Percentiles rank a stretch among this genome's conserved stretches.
phyloP scores from a whole-genome alignment of 2,797 vertebrate species.

The Scolopax bukidnonensis region DNA sequence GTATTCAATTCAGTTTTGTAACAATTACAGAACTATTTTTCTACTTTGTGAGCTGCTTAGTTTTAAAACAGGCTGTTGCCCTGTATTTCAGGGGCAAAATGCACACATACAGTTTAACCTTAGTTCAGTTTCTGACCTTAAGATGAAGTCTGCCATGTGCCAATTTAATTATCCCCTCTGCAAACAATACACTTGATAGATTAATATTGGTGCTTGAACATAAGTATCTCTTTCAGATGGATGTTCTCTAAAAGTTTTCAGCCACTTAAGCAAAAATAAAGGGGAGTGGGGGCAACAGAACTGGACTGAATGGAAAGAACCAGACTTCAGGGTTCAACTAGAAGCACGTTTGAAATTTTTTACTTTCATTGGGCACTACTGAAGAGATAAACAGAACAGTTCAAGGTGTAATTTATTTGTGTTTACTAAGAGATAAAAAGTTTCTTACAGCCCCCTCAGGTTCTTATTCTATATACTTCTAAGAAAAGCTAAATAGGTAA shows the following conservation, averaged over 20 bases:
- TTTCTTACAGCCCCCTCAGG: background rate
- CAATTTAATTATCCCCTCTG: background rate
- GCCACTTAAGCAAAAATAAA: background rate
- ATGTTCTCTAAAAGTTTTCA: background rate
- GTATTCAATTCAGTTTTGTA: background rate
- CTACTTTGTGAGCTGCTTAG: background rate
- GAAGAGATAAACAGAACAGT: background rate
- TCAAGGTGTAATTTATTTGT: background rate
- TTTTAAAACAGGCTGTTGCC: background rate
- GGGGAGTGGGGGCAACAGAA: rapidly evolving
- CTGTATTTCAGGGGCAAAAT: background rate
- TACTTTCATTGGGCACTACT: background rate
- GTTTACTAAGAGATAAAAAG: background rate
- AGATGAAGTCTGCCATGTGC: background rate
- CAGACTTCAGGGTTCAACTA: background rate
- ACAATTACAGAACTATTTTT: background rate
- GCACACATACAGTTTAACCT: background rate
- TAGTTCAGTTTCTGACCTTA: background rate
- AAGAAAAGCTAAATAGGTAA: background rate
- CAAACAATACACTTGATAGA: background rate
- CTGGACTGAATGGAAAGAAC: background rate
- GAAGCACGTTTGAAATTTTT: background rate
- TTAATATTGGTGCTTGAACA: background rate
- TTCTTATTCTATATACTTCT: background rate
- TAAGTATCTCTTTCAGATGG: background rate